Evolutionary conservation across 2,113 vertebrate species (phyloP).

Genomic region (Pachycephala philippinensis): DNA sequence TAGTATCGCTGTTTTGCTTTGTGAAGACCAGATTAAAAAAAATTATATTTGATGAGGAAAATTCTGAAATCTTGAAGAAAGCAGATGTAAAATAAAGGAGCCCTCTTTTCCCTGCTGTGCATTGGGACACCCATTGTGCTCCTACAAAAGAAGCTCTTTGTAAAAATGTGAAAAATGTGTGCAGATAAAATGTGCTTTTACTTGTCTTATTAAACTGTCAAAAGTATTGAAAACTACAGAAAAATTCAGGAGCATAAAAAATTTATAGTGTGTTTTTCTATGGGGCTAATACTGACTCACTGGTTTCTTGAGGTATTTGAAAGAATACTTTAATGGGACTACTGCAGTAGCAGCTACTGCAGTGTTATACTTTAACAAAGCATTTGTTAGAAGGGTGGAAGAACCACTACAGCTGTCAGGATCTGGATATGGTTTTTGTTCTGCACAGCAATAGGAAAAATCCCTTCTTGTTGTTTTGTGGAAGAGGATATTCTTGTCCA

Average conservation of each 20-base stretch:
- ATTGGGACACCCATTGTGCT: not conserved
- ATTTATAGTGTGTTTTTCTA: not conserved
- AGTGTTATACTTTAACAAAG: not conserved
- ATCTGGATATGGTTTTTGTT: not conserved
- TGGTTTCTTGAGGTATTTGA: not conserved
- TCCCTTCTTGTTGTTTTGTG: fast-evolving
- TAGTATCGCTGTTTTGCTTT: not conserved
- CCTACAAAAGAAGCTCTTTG: not conserved
- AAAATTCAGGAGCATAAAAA: not conserved
- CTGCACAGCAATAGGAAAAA: not conserved
- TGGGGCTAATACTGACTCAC: not conserved
- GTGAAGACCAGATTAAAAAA: not conserved
- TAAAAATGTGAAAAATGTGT: not conserved
- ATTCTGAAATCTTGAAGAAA: not conserved
- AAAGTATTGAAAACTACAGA: not conserved
- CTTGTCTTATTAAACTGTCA: not conserved
- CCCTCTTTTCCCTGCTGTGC: not conserved
- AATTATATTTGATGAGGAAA: not conserved
- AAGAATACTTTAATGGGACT: fast-evolving
- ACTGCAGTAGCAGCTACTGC: not conserved
- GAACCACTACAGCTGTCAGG: not conserved
- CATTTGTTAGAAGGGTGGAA: not conserved
- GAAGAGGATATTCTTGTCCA: not conserved
- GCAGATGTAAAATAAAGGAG: not conserved
- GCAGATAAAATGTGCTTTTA: not conserved